These are phyloP conservation scores for Rhyacophila brunnea DNA, from an alignment of 1,140 invertebrate species.

Conservation along the genomic window DNA sequence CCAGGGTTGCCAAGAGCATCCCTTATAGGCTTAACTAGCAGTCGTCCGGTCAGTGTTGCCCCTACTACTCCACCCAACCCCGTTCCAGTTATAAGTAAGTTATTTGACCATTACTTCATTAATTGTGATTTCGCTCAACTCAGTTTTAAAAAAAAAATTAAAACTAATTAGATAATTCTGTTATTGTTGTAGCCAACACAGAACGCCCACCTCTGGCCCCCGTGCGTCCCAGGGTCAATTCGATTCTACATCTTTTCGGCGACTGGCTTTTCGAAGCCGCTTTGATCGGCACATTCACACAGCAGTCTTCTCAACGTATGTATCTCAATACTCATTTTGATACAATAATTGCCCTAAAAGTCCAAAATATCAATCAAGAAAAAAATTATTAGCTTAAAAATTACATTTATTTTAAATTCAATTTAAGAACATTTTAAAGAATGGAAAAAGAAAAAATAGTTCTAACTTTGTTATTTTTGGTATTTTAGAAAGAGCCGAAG, in stretches of 20 bases:
- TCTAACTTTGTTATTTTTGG: slow-evolving; percentile 20
- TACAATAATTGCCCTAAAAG: too few species aligned
- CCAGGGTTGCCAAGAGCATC: slow-evolving; percentile 77
- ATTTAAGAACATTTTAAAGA: too few species aligned
- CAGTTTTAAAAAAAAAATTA: too few species aligned
- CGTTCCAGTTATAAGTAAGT: slow-evolving; percentile 57
- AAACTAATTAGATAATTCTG: too few species aligned
- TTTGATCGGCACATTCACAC: slow-evolving; percentile 67
- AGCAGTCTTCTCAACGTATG: slow-evolving; percentile 25
- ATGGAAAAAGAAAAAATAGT: too few species aligned
- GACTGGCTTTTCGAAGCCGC: slow-evolving; percentile 96
- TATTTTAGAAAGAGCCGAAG: slow-evolving; percentile 54
- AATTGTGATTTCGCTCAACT: too few species aligned
- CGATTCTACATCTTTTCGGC: slow-evolving; percentile 93
- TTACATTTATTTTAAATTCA: too few species aligned
- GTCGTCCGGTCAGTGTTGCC: slow-evolving; percentile 63
- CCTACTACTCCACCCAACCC: slow-evolving; percentile 69
- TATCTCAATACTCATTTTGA: too few species aligned
- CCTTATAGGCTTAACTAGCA: slow-evolving; percentile 72
- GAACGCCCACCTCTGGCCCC: slow-evolving; percentile 66
- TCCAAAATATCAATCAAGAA: too few species aligned
- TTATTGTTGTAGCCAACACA: slow-evolving; percentile 38
- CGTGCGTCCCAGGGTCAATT: slow-evolving; percentile 81
- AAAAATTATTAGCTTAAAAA: too few species aligned
- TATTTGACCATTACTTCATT: neutral